These are phyloP conservation scores for Atractosteus spatula DNA, from an alignment of 2,113 vertebrate genomes.

Conservation along the genomic window DNA sequence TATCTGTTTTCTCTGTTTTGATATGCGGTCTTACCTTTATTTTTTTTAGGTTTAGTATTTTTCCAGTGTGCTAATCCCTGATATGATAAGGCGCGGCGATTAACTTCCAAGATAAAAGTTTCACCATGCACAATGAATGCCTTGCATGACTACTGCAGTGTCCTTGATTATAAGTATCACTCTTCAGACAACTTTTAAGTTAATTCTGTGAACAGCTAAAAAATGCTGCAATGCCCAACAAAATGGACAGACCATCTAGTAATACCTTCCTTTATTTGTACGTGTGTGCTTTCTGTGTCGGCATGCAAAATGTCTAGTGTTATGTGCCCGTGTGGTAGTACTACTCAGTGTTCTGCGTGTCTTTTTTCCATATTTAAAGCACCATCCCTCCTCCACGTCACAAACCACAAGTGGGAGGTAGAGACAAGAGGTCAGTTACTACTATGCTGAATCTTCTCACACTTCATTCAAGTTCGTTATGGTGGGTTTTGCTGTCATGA, in stretches of 20 bases:
- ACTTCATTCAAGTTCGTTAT: neutral
- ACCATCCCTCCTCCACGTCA: slow-evolving; percentile 57
- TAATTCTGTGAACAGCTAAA: neutral
- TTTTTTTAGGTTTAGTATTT: neutral
- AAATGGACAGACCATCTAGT: neutral
- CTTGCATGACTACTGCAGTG: neutral
- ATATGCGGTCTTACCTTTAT: slow-evolving; percentile 9
- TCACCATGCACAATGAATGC: neutral
- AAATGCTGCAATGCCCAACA: neutral
- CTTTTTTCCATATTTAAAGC: slow-evolving; percentile 44
- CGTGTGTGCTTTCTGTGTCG: neutral
- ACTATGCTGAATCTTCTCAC: neutral
- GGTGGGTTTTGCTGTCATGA: neutral
- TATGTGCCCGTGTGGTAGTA: slow-evolving; percentile 15
- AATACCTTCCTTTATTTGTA: neutral
- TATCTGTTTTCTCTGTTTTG: neutral
- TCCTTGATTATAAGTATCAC: neutral
- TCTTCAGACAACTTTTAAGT: neutral
- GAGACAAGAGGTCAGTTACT: slow-evolving; percentile 28
- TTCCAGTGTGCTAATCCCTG: neutral
- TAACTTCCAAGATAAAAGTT: neutral
- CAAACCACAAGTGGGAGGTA: slow-evolving; percentile 53
- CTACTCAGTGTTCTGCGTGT: slow-evolving; percentile 33
- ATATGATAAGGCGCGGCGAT: neutral
- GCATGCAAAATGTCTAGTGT: slow-evolving; percentile 6